Evolutionary conservation across 2,888 invertebrate species (phyloP).

Genomic region (Hypomecis atomaria): DNA sequence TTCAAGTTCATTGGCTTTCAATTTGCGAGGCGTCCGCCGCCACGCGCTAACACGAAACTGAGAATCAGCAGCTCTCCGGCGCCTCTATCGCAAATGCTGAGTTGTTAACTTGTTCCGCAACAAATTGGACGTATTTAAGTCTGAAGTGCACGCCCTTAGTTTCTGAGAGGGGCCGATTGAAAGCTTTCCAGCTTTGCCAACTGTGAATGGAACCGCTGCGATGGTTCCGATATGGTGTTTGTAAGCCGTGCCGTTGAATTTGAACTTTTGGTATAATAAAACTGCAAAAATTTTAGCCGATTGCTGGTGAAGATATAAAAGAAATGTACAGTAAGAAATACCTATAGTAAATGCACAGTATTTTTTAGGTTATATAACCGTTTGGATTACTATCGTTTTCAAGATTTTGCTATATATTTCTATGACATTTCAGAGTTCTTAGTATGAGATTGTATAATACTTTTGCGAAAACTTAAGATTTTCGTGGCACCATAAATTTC

Average conservation of each 20-base stretch:
- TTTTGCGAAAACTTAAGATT: too few species aligned
- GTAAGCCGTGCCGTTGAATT: background rate
- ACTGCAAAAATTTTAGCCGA: background rate
- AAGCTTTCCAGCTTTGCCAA: conserved; percentile 14
- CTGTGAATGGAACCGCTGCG: conserved; percentile 17
- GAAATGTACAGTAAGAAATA: too few species aligned
- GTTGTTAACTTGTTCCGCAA: conserved; percentile 27
- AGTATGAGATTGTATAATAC: too few species aligned
- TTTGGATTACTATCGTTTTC: too few species aligned
- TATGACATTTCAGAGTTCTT: too few species aligned
- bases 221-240: conserved; percentile 4
- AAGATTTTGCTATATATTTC: too few species aligned
- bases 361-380: too few species aligned
- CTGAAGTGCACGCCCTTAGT: conserved; percentile 21
- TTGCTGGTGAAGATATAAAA: too few species aligned
- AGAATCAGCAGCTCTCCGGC: conserved; percentile 14
- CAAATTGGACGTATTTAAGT: conserved; percentile 35
- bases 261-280: background rate
- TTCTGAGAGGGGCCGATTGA: conserved; percentile 14
- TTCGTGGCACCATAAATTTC: too few species aligned
- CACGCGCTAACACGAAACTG: conserved; percentile 8
- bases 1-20: background rate
- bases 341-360: too few species aligned
- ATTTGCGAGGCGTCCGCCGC: conserved; percentile 12
- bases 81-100: conserved; percentile 22